Evolutionary conservation across 2,797 vertebrate genomes (phyloP), one percentile per base, ranked within the genome.

Genomic region (Salmo trutta): DNA sequence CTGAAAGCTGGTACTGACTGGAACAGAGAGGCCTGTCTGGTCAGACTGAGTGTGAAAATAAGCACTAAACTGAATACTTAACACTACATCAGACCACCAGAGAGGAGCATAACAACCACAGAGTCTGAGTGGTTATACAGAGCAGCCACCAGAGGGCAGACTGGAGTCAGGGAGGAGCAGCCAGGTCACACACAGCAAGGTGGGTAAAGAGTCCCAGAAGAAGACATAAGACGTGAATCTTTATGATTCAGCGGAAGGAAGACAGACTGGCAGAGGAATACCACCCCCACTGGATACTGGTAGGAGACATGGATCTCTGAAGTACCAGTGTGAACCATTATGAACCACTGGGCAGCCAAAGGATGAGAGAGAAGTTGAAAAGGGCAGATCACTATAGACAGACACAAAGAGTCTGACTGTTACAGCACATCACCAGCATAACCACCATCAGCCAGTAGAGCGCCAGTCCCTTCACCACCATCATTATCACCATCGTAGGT

Each of bases 1-100:
- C 88, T 82, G 77, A 90, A 33, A 78, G 81, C 89, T n/a, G 62
- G 67, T 56, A 71, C 83, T 62, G 71, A 84, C 88, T 77, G 86
- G 85, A 93, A 93, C 71, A 91, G 92, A 94, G 91, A 92, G 85
- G 80, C 68, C 86, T 41, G 16, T 56, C 77, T 71, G 71, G 76
- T 64, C 69, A 82, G 89, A 88, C 88, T 83, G 88, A 90, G 0
- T 88, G 75, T 71, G 82, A 15, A 3, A 84, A 82, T 59, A 86
- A 86, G 47, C 27, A n/a, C 59, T 27, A 75, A 53, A 69, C 4
- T 10, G 21, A 64, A 64, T n/a, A 56, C 4, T n/a, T 6, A 56
- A 56, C 19, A 19, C n/a, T 19, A 56, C 56, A n/a, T 10, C 16
- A 17, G 53, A 56, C 19, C 5, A 17, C 53, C 19, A 19, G 53